phyloP scores from a whole-genome alignment of 2,797 vertebrate species.

The Ceryle rudis region DNA sequence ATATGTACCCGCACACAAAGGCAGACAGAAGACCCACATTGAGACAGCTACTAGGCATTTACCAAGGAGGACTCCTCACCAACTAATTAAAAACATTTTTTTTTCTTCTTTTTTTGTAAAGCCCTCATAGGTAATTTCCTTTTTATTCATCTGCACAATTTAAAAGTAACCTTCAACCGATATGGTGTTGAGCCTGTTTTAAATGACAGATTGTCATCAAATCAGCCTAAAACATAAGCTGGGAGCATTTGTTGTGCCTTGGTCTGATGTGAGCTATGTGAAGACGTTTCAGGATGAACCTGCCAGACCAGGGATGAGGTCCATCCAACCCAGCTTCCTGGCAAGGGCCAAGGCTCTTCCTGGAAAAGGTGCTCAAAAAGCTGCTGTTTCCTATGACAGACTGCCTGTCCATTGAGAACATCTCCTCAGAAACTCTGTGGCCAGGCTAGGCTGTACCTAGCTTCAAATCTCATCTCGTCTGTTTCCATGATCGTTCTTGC shows the following conservation, averaged over 20 bases:
- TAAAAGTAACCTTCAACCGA: conserved; percentile 14
- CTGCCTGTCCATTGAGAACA: not conserved
- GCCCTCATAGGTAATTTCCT: not conserved
- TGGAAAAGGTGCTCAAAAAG: not conserved
- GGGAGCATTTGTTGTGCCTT: not conserved
- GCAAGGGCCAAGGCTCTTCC: not conserved
- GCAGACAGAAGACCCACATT: conserved; percentile 40
- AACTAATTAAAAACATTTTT: not conserved
- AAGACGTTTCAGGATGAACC: not conserved
- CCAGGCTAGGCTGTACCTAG: not conserved
- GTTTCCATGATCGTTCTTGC: not conserved
- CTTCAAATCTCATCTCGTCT: not conserved
- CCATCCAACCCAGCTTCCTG: not conserved
- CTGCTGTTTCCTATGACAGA: not conserved
- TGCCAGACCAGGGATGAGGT: not conserved
- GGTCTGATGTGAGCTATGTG: not conserved
- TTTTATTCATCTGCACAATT: not conserved
- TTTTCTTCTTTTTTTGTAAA: not conserved
- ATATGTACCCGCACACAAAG: conserved; percentile 72
- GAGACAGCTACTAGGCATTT: conserved; percentile 46
- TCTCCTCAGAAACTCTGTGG: not conserved
- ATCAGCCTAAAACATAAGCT: not conserved
- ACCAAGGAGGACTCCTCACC: conserved; percentile 36
- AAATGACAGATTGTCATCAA: not conserved
- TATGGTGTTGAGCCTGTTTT: not conserved